Percentiles rank a stretch among this genome's conserved stretches.
These are phyloP conservation scores for Acanthiza pusilla DNA, from an alignment of 2,797 vertebrate genomes.

Conservation along the genomic window DNA sequence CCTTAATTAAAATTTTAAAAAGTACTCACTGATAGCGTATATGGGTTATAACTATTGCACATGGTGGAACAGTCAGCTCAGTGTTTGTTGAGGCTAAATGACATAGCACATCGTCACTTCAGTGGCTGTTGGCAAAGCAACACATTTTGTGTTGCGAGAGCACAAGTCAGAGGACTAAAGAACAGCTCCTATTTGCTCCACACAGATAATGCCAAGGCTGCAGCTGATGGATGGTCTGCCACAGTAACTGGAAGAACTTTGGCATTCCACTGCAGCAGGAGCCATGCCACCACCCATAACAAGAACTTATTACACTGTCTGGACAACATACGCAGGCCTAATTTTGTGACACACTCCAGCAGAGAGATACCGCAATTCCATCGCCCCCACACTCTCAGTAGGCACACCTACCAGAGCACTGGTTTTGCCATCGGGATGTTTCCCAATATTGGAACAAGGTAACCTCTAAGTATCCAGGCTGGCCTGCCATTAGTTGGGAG, in stretches of 20 bases:
- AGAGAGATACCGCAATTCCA: not conserved
- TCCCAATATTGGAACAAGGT: not conserved
- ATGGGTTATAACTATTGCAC: not conserved
- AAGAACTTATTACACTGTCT: not conserved
- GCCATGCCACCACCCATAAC: not conserved
- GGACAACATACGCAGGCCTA: not conserved
- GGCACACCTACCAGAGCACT: not conserved
- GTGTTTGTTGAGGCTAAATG: not conserved
- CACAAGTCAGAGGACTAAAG: not conserved
- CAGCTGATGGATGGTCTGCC: not conserved
- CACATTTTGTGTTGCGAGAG: not conserved
- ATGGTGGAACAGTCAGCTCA: not conserved
- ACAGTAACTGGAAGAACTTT: not conserved
- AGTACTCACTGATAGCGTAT: not conserved
- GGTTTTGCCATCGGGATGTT: not conserved
- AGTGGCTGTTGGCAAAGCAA: not conserved
- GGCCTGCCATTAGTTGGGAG: not conserved
- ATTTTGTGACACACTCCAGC: not conserved
- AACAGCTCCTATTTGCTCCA: not conserved
- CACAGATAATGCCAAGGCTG: not conserved
- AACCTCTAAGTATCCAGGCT: not conserved
- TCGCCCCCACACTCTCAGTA: fast-evolving
- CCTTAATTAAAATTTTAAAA: not conserved
- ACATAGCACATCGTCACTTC: not conserved
- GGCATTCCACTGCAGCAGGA: not conserved